phyloP scores from a whole-genome alignment of 1,140 invertebrate genomes.

The Drosophila bipectinata region DNA sequence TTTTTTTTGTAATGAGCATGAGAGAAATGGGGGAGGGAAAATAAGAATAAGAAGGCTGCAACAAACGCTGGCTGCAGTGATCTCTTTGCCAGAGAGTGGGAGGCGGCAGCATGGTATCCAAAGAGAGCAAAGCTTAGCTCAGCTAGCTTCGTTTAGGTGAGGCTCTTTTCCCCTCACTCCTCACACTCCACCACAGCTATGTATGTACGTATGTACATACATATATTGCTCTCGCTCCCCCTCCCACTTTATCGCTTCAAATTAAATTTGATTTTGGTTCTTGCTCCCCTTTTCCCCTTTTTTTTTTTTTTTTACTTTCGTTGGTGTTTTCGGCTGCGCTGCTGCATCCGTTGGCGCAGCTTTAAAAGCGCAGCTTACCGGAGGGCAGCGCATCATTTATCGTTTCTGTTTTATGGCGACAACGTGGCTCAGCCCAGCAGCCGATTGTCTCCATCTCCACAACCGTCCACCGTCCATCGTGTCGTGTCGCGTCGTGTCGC shows the following conservation, averaged over 20 bases:
- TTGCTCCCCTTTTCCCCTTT: slow-evolving; percentile 18
- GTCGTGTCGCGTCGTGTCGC: not conserved
- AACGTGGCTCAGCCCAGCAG: slow-evolving; percentile 38
- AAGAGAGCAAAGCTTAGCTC: slow-evolving; percentile 31
- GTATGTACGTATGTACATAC: too few relatives aligned
- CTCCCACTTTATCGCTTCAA: not conserved
- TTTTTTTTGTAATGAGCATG: not conserved
- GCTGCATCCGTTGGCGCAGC: slow-evolving; percentile 1
- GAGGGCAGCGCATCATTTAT: slow-evolving; percentile 49
- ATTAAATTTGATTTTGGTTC: slow-evolving; percentile 38
- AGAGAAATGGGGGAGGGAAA: not conserved
- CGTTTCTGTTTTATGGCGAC: slow-evolving; percentile 39
- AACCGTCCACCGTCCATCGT: not conserved
- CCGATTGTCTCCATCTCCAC: not conserved
- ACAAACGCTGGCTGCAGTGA: slow-evolving; percentile 25
- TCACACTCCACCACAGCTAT: not conserved
- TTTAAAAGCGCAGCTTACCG: slow-evolving; percentile 66
- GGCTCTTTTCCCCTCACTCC: slow-evolving; percentile 8
- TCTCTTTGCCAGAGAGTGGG: slow-evolving; percentile 1
- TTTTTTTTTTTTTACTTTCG: slow-evolving; percentile 24
- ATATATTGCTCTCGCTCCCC: not conserved
- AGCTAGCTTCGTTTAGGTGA: slow-evolving; percentile 26
- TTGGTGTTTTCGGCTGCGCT: not conserved
- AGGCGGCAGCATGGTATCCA: not conserved
- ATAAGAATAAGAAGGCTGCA: slow-evolving; percentile 1